Evolutionary conservation across 2,797 vertebrate genomes (phyloP), one percentile per base, ranked within the genome.

Genomic region (Protosalanx chinensis): DNA sequence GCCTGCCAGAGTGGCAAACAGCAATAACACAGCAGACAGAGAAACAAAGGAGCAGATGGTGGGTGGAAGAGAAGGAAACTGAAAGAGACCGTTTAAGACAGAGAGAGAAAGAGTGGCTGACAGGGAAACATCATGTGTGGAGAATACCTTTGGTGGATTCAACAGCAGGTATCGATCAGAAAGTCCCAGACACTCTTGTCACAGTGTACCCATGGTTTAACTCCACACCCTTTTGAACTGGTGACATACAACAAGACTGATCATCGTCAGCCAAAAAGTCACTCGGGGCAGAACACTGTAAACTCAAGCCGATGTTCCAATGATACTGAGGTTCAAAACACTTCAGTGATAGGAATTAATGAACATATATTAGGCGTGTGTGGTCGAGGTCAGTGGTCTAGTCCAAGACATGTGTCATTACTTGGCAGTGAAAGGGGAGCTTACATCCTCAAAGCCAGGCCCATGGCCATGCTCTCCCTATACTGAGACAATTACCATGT

Each of bases 391-490:
- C 70, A 84, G 85, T 85, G 83, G 84, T 85, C 64, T 46, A 72
- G 85, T 87, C 86, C 23, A 80, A 83, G 81, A 88, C 84, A 85
- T 85, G 84, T 89, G 86, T 90, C 85, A 88, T 90, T 89, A 81
- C 88, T 85, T 89, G 87, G 84, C 86, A 86, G 70, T 73, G 87
- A 81, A 87, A 88, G 88, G 90, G 87, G 83, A 87, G 86, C 83
- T 91, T 91, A 87, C 88, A 87, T 90, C 89, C 89, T 81, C 78
- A 83, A 87, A 87, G 83, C 79, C 12, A 35, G 53, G 88, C 85
- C 89, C 80, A 76, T 87, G 87, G 89, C 85, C 86, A 75, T 78
- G 70, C 73, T 53, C 83, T 89, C 83, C 87, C 84, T 85, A 75
- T 85, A 79, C 79, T 60, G 82, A 88, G 86, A 88, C 84, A 88